Base-by-base conservation (phyloP, 2,888 invertebrate genomes). In the Elmis aenea region DNA sequence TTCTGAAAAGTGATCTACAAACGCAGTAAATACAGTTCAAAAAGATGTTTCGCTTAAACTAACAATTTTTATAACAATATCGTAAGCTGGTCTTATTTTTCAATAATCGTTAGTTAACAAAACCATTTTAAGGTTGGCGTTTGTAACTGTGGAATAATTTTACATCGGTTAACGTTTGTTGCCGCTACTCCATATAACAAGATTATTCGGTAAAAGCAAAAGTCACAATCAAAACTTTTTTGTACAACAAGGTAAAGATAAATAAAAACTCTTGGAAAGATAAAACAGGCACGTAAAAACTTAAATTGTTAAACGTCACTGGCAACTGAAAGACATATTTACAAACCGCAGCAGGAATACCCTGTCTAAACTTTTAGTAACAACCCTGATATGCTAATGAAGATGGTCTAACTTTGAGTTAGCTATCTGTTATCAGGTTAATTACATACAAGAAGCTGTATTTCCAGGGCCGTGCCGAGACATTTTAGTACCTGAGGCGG, bases 301-400 rank as follows among this genome's bases (percentile, higher is more conserved):
- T 52, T 52, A 52, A 51, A 52, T 52, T 52, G 50, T 52, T 52
- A 50, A 52, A 52, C 34, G 52, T 52, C 52, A 48, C 45, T 42
- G 35, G 46, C 52, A 52, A 52, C 47, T 49, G 49, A 49, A 46
- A 51, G 50, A 52, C 52, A 52, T 51, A 52, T 52, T 52, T 52
- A 52, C 49, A 52, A 52, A 42, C 46, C 48, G 36, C 47, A 41
- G 42, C 37, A 32, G 43, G 35, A 44, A 48, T 47, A 46, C 42
- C 40, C 45, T 40, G 36, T 37, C 46, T 46, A 43, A 29, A 46
- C 40, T 45, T 46, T 43, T 39, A 36, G 39, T 41, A 43, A 38
- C 45, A 38, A 43, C 43, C 37, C 39, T 41, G 42, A 48, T 52
- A 51, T 52, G 50, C 50, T 50, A 52, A 50, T 52, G 50, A 50